phyloP scores from a whole-genome alignment of 2,113 vertebrate species.

The Pseudois nayaur region DNA sequence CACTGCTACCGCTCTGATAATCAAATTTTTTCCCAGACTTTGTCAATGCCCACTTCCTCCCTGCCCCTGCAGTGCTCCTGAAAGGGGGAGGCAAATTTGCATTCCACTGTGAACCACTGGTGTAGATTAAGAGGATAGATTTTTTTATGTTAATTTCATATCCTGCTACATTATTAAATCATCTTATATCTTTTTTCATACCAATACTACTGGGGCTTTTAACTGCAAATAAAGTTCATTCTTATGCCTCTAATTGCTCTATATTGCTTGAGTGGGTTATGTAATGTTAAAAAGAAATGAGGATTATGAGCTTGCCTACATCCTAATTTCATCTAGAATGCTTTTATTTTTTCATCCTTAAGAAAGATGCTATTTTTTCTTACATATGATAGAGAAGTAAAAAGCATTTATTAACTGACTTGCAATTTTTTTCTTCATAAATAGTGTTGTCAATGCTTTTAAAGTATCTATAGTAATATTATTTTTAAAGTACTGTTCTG shows the following conservation, averaged over 20 bases:
- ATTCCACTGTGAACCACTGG: not conserved
- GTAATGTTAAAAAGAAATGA: not conserved
- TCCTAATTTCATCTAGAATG: not conserved
- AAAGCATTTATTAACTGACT: not conserved
- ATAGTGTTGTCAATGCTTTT: not conserved
- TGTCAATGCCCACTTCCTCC: not conserved
- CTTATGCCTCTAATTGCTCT: not conserved
- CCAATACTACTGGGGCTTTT: not conserved
- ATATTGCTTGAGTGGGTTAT: not conserved
- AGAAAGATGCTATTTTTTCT: not conserved
- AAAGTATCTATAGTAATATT: not conserved
- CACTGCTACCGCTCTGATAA: not conserved
- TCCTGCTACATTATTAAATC: not conserved
- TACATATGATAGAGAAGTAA: not conserved
- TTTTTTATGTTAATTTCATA: not conserved
- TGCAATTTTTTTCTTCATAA: not conserved
- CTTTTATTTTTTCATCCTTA: not conserved
- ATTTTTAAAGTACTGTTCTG: not conserved
- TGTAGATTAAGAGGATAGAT: not conserved
- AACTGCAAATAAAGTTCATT: not conserved
- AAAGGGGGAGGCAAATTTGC: not conserved
- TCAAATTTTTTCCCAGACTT: not conserved
- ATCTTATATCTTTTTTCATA: not conserved
- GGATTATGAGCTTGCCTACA: not conserved
- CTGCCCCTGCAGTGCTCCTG: not conserved